Evolutionary conservation across 2,888 invertebrate genomes (phyloP).

Genomic region (Caenorhabditis doughertyi): DNA sequence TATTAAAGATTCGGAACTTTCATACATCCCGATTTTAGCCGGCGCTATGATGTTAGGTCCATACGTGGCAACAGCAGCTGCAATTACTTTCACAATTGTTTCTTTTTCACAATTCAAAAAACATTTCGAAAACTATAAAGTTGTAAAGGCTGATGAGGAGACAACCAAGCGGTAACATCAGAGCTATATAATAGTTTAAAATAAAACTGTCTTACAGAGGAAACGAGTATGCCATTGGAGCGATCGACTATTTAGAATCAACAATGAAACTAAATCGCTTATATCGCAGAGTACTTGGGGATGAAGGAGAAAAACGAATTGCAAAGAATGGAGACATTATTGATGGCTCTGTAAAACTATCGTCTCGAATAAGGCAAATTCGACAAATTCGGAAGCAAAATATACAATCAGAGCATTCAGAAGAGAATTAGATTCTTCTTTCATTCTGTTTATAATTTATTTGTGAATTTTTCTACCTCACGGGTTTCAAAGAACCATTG

Average conservation of each 20-base stretch:
- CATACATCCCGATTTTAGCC: slow-evolving; percentile 41
- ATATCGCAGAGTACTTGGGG: slow-evolving; percentile 63
- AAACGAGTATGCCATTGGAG: slow-evolving; percentile 70
- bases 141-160: slow-evolving; percentile 62
- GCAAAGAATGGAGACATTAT: slow-evolving; percentile 66
- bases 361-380: slow-evolving; percentile 35
- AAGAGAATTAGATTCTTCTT: background rate
- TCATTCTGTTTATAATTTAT: slow-evolving; percentile 1
- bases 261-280: slow-evolving; percentile 70
- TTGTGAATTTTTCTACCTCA: background rate
- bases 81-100: slow-evolving; percentile 47
- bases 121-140: slow-evolving; percentile 59
- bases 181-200: background rate
- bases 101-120: slow-evolving; percentile 64
- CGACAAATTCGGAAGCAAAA: slow-evolving; percentile 28
- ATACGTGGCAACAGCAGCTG: slow-evolving; percentile 34
- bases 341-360: slow-evolving; percentile 38
- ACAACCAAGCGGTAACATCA: slow-evolving; percentile 55
- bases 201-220: too few species aligned
- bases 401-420: slow-evolving; percentile 9
- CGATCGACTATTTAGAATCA: slow-evolving; percentile 70
- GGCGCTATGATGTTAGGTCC: slow-evolving; percentile 48
- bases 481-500: background rate
- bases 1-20: background rate
- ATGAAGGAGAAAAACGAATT: slow-evolving; percentile 67